Base-by-base conservation (phyloP, 2,888 invertebrate genomes). In the Yponomeuta sedellus region DNA sequence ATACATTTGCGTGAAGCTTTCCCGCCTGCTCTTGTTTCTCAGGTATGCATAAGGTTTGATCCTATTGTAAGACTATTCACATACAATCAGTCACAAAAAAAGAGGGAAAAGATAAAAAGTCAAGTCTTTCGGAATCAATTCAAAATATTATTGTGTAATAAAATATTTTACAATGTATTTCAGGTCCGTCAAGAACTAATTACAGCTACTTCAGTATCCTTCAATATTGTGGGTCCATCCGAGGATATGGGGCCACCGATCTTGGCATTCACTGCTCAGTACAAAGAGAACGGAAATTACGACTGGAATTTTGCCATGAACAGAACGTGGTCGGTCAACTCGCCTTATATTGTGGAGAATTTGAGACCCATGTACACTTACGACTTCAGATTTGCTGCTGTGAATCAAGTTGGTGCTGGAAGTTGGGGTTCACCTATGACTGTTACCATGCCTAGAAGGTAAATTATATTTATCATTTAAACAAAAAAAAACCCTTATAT, bases 171-270 rank as follows among this genome's bases (percentile, higher is more conserved):
- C 34, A 34, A 25, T 5, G 25, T 25, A 25, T 76, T 70, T 5
- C 92, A 96, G 82, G 95, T 93, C 0, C 93, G 92, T 72, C 92
- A 95, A 73, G 93, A 93, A 67, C 93, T 93, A 67, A 90, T 96
- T 40, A 97, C 96, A 0, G 97, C 97, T 0, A 97, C 97, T 5
- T 96, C 97, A 10, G 94, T 97, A 61, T 94, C 94, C 65, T 97
- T 97, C 82, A 93, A 93, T 63, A 94, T 98, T 65, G 89, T 94
- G 2, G 95, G 95, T 0, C 97, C 97, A 0, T 87, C 93, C 2
- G 93, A 94, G 72, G 94, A 95, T 70, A 93, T 94, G 67, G 97
- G 97, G 12, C 90, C 97, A 66, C 96, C 96, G 2, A 92, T 97
- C 59, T 91, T 93, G 67, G 94, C 95, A 0, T 95, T 94, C 76